Percentiles rank a stretch among this genome's conserved stretches.
These are phyloP conservation scores for Eristalis arbustorum DNA, from an alignment of 2,888 invertebrate species.

Conservation along the genomic window DNA sequence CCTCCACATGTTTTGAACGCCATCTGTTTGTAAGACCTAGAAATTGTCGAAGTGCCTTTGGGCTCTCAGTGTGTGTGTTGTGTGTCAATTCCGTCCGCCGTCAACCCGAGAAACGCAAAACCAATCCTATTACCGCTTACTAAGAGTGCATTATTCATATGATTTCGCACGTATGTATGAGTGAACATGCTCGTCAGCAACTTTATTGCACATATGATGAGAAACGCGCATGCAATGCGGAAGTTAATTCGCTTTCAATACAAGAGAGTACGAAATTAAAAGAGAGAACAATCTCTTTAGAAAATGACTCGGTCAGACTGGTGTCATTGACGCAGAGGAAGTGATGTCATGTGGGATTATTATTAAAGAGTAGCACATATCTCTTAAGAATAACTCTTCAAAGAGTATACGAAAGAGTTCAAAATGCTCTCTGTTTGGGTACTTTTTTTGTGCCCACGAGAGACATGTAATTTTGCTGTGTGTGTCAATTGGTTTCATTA, in stretches of 20 bases:
- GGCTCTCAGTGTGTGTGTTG: not conserved
- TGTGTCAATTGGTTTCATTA: slow-evolving; percentile 80
- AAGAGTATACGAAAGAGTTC: not conserved
- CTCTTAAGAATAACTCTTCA: not conserved
- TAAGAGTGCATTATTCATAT: slow-evolving; percentile 46
- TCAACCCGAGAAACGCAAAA: not conserved
- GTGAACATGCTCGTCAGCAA: not conserved
- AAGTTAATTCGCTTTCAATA: slow-evolving; percentile 70
- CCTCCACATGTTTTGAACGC: slow-evolving; percentile 4
- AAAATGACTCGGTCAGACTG: slow-evolving; percentile 35
- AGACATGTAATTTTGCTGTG: slow-evolving; percentile 68
- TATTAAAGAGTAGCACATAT: slow-evolving; percentile 38
- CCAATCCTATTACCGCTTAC: slow-evolving; percentile 14
- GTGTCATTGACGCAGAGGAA: slow-evolving; percentile 67
- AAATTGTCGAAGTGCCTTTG: not conserved
- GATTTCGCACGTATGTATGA: not conserved
- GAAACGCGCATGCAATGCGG: slow-evolving; percentile 68
- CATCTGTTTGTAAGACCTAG: slow-evolving; percentile 47
- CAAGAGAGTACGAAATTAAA: not conserved
- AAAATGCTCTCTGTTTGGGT: slow-evolving; percentile 57
- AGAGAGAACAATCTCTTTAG: slow-evolving; percentile 26
- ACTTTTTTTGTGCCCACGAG: slow-evolving; percentile 28
- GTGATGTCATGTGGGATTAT: slow-evolving; percentile 58
- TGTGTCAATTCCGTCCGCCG: not conserved
- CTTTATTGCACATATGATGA: slow-evolving; percentile 22